Conservation (phyloP, 2,797 vertebrate species). For the Alcedo atthis region DNA sequence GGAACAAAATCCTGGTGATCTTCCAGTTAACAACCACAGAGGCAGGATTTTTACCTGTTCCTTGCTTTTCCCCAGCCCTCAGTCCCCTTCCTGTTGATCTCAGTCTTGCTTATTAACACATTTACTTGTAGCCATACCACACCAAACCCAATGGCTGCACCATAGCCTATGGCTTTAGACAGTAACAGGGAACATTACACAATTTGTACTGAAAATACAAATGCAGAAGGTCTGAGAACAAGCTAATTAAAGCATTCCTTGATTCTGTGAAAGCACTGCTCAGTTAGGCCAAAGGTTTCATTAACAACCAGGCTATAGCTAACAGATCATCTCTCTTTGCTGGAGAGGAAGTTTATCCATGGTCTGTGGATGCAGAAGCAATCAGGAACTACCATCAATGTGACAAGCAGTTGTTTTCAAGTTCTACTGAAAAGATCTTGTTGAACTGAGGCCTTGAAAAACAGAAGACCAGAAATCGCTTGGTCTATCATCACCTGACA, state of each 20-base stretch:
- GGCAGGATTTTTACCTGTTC: neutral
- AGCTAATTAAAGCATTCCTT: neutral
- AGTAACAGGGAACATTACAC: neutral
- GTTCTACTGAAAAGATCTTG: neutral
- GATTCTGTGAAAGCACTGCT: too few species aligned
- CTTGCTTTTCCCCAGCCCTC: neutral
- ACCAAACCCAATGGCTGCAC: neutral
- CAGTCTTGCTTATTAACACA: accelerated
- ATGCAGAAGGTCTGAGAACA: neutral
- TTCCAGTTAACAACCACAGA: neutral
- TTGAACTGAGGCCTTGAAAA: neutral
- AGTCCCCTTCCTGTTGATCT: neutral
- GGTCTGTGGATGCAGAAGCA: neutral
- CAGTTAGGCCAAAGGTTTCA: neutral
- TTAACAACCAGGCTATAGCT: neutral
- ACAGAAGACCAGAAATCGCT: neutral
- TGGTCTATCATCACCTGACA: neutral
- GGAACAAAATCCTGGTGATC: neutral
- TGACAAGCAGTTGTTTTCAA: neutral
- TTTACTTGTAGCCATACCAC: neutral
- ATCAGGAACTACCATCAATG: neutral
- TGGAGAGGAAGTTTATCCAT: neutral
- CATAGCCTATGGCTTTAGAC: neutral
- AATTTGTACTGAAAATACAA: neutral
- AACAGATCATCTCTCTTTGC: neutral